phyloP scores from a whole-genome alignment of 2,797 vertebrate species.

The Harpagifer antarcticus region DNA sequence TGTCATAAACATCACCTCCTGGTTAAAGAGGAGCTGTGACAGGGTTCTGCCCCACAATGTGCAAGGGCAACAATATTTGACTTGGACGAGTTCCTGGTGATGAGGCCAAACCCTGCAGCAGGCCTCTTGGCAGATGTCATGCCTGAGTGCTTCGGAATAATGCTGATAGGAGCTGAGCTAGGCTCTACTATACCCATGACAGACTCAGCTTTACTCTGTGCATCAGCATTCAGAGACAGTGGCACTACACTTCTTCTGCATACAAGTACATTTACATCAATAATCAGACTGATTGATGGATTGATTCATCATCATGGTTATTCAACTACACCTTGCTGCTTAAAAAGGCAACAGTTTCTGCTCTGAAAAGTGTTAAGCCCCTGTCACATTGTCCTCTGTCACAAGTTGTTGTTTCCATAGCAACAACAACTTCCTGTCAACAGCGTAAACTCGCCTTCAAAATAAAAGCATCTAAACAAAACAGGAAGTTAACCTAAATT shows the following conservation, averaged over 20 bases:
- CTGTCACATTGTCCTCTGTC: too few relatives aligned
- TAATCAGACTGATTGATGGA: not conserved
- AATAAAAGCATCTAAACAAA: too few relatives aligned
- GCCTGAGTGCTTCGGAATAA: constrained; percentile 77
- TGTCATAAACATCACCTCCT: constrained; percentile 76
- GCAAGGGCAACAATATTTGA: constrained; percentile 80
- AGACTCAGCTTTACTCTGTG: constrained; percentile 49
- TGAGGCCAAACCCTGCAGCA: constrained; percentile 75
- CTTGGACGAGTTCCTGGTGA: constrained; percentile 78
- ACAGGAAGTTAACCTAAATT: too few relatives aligned
- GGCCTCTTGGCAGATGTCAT: constrained; percentile 80
- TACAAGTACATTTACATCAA: not conserved
- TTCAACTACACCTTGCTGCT: not conserved
- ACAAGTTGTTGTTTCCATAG: too few relatives aligned
- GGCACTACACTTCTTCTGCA: constrained; percentile 27
- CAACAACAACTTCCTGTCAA: too few relatives aligned
- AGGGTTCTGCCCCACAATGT: constrained; percentile 66
- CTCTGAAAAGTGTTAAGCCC: not conserved
- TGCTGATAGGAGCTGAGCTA: constrained; percentile 71
- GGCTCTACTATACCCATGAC: constrained; percentile 55
- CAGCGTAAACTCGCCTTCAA: too few relatives aligned
- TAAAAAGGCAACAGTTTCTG: not conserved
- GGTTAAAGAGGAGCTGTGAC: constrained; percentile 67
- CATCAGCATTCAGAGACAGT: constrained; percentile 43
- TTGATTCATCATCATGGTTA: not conserved